Conservation (phyloP, 2,113 vertebrate species). For the Cacatua alba region DNA sequence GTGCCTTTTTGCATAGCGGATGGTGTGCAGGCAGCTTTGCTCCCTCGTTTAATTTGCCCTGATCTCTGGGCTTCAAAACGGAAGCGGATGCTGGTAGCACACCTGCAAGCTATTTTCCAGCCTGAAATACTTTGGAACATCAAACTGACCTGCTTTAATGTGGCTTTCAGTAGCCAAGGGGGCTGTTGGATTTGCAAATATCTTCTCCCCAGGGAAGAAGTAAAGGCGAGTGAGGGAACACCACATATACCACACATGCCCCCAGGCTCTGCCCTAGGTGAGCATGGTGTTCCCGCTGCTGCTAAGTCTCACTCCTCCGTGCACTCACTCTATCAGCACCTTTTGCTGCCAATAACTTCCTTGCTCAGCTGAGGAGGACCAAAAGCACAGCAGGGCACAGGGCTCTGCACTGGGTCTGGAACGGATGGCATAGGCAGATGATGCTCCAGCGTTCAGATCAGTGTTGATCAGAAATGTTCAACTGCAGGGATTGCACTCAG, state of each 20-base stretch:
- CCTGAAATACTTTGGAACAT: background rate
- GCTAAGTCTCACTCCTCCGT: rapidly evolving
- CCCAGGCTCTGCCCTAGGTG: rapidly evolving
- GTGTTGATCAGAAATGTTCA: no score
- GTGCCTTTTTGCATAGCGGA: background rate
- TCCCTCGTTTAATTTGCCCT: no score
- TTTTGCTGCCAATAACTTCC: background rate
- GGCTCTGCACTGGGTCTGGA: rapidly evolving
- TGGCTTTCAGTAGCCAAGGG: no score
- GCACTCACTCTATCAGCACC: background rate
- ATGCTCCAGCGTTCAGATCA: background rate
- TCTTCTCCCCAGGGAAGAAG: background rate
- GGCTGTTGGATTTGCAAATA: background rate
- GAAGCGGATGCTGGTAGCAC: no score
- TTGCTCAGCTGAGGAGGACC: rapidly evolving
- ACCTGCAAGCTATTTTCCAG: background rate
- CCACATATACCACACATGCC: rapidly evolving
- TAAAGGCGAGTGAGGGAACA: background rate
- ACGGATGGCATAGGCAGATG: background rate
- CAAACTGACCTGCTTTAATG: background rate
- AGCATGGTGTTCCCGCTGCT: rapidly evolving
- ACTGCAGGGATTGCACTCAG: rapidly evolving
- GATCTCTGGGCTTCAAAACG: background rate
- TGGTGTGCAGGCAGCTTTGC: background rate
- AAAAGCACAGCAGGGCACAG: background rate